phyloP scores from a whole-genome alignment of 2,888 invertebrate genomes.

The Athalia cordata region DNA sequence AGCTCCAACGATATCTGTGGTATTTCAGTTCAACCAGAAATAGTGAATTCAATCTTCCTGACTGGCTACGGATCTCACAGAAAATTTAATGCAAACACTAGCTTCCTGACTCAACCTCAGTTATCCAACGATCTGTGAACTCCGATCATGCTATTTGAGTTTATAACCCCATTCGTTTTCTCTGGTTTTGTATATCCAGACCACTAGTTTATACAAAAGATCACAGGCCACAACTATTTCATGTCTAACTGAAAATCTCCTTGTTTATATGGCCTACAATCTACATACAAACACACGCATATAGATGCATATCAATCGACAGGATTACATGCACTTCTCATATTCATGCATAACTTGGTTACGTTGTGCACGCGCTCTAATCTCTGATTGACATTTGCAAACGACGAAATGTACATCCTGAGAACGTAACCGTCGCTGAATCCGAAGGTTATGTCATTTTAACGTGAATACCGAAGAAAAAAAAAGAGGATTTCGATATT shows the following conservation, averaged over 20 bases:
- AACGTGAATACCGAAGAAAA: neutral
- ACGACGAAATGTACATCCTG: conserved; percentile 1
- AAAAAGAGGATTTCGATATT: too few relatives aligned
- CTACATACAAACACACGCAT: neutral
- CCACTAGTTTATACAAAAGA: too few relatives aligned
- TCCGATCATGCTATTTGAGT: neutral
- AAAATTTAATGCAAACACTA: conserved; percentile 32
- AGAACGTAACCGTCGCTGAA: neutral
- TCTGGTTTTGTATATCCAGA: neutral
- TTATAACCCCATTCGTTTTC: conserved; percentile 11
- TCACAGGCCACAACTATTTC: too few relatives aligned
- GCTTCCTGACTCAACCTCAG: conserved; percentile 5
- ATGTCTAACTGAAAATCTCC: too few relatives aligned
- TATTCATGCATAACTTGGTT: conserved; percentile 11
- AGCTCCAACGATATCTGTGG: neutral
- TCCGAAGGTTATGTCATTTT: neutral
- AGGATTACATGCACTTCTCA: conserved; percentile 3
- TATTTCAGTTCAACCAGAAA: conserved; percentile 31
- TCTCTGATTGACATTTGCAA: neutral
- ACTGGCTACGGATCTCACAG: conserved; percentile 16
- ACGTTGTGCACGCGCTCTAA: neutral
- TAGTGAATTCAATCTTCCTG: conserved; percentile 20
- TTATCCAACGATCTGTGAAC: conserved; percentile 2
- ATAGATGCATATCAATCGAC: conserved; percentile 22
- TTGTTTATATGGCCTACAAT: too few relatives aligned